A percentile compares a stretch with the other conserved stretches of the same genome.
These are phyloP conservation scores for Corythornis madagascariensis DNA, from an alignment of 2,113 vertebrate genomes.

Conservation along the genomic window DNA sequence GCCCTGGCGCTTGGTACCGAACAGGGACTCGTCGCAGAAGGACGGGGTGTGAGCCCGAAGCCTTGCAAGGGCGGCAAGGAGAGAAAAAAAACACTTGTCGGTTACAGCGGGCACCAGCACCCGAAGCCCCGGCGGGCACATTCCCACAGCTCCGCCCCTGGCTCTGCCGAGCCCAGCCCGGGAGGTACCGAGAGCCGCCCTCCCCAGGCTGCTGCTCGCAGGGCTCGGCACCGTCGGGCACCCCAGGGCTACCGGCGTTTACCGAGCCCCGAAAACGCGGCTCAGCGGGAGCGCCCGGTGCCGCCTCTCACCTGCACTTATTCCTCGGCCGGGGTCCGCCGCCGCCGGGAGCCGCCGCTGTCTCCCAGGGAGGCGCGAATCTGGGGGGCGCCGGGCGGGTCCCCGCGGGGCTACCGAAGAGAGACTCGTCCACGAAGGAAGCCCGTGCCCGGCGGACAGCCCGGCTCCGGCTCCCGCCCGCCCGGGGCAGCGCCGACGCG, in stretches of 20 bases:
- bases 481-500: neutral
- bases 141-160: too few relatives aligned
- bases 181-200: neutral
- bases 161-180: neutral
- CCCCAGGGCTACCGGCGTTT: too few relatives aligned
- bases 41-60: conserved; percentile 65
- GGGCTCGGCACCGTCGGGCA: neutral
- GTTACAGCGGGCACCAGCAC: neutral
- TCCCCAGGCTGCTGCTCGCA: neutral
- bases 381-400: neutral
- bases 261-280: neutral
- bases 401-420: conserved; percentile 67
- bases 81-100: neutral
- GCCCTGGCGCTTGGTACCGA: conserved; percentile 38
- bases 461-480: neutral
- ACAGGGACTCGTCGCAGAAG: conserved; percentile 79
- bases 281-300: neutral
- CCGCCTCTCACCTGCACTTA: conserved; percentile 67
- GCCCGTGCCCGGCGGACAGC: conserved; percentile 48
- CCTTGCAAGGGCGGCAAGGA: conserved; percentile 8
- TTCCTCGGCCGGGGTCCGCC: neutral
- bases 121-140: neutral
- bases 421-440: conserved; percentile 75
- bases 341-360: neutral
- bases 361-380: conserved; percentile 73